A percentile compares a stretch with the other conserved stretches of the same genome.
These are phyloP conservation scores for Sebastes cheni DNA, from an alignment of 2,797 vertebrate species.

Conservation along the genomic window DNA sequence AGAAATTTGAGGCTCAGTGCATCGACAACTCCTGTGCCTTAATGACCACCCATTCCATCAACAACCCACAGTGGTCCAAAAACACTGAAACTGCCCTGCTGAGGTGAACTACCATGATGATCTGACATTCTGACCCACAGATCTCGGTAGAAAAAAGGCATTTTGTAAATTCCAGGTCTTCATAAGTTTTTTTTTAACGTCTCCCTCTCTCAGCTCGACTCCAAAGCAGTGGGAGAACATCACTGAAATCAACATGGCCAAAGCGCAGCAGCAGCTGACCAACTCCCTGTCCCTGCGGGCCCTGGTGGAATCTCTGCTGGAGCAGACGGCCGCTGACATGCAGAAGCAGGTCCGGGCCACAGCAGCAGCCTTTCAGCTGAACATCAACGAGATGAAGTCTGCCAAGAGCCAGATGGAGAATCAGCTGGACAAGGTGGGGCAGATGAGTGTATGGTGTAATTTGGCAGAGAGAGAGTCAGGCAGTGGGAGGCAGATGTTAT, in stretches of 20 bases:
- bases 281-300: conserved; percentile 83
- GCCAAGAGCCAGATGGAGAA: conserved; percentile 87
- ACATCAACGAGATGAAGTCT: conserved; percentile 84
- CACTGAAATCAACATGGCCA: conserved; percentile 85
- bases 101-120: conserved; percentile 43
- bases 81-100: neutral
- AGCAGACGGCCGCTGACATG: conserved; percentile 85
- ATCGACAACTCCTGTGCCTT: conserved; percentile 88
- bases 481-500: neutral
- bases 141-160: neutral
- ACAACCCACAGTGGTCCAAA: conserved; percentile 52
- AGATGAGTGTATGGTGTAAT: neutral
- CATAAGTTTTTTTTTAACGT: neutral
- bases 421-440: conserved; percentile 85
- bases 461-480: neutral
- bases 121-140: neutral
- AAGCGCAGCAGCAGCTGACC: conserved; percentile 88
- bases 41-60: conserved; percentile 81
- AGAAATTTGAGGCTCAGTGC: conserved; percentile 86
- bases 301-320: conserved; percentile 86
- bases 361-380: conserved; percentile 74
- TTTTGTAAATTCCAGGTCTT: neutral
- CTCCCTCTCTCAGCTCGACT: conserved; percentile 66
- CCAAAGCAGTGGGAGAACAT: conserved; percentile 88
- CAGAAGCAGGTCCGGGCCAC: conserved; percentile 80